Evolutionary conservation across 2,797 vertebrate genomes (phyloP).

Genomic region (Hemitrygon akajei): DNA sequence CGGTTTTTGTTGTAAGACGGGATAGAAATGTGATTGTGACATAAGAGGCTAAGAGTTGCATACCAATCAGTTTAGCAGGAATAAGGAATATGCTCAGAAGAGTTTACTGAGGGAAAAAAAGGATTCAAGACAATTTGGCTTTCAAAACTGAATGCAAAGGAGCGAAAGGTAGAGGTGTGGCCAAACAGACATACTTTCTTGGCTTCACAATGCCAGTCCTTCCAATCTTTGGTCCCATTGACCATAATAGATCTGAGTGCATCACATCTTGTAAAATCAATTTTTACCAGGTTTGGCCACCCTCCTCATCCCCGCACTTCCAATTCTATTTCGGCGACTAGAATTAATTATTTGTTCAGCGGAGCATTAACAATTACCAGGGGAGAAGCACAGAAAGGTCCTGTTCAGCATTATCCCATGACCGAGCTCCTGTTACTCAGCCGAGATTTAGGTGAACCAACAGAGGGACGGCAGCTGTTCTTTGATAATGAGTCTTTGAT

Average conservation of each 20-base stretch:
- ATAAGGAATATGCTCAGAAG: background rate
- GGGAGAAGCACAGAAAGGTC: no score
- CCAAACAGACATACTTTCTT: background rate
- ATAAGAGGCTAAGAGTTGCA: background rate
- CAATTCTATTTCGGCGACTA: background rate
- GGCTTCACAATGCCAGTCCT: background rate
- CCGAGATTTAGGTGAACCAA: background rate
- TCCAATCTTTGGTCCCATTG: background rate
- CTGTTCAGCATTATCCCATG: background rate
- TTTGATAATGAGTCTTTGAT: background rate
- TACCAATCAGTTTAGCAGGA: background rate
- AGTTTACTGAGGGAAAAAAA: background rate
- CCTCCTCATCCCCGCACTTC: background rate
- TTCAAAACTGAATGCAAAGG: background rate
- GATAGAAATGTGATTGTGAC: background rate
- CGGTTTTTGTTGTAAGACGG: background rate
- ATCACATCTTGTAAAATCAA: background rate
- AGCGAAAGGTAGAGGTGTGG: no score
- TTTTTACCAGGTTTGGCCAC: background rate
- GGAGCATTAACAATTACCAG: background rate
- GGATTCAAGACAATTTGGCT: background rate
- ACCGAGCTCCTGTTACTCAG: background rate
- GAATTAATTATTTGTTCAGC: background rate
- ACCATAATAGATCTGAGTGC: background rate
- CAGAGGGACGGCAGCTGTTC: background rate